Percentiles rank a stretch among this genome's conserved stretches.
Evolutionary conservation across 2,113 vertebrate genomes (phyloP).

Genomic region (Chionomys nivalis): DNA sequence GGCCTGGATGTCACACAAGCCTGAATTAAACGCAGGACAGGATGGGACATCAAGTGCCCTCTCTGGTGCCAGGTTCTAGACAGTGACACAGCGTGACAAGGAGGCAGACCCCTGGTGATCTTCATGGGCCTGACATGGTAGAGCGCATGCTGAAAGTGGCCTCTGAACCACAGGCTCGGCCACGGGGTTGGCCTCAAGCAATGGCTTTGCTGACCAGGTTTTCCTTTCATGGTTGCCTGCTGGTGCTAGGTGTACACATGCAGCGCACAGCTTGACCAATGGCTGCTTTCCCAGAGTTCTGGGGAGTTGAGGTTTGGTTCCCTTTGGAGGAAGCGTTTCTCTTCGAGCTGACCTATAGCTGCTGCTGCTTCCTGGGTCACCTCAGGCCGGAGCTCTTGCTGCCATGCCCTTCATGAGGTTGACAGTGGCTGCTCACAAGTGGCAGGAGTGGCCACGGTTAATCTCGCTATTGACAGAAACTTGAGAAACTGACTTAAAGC

Average conservation of each 20-base stretch:
- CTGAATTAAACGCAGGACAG: background rate
- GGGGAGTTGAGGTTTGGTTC: background rate
- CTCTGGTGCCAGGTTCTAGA: background rate
- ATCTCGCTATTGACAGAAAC: background rate
- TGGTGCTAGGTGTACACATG: rapidly evolving
- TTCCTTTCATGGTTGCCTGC: background rate
- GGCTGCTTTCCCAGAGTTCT: background rate
- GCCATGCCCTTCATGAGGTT: background rate
- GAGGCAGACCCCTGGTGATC: too few species aligned
- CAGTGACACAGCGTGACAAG: rapidly evolving
- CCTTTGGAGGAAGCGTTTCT: too few species aligned
- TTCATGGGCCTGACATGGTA: background rate
- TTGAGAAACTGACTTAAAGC: background rate
- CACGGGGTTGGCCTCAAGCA: background rate
- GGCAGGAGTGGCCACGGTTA: too few species aligned
- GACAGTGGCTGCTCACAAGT: background rate
- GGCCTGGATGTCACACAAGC: background rate
- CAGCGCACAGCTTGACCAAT: background rate
- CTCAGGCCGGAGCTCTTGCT: background rate
- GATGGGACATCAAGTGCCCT: background rate
- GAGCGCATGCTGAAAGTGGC: background rate
- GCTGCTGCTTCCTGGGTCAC: background rate
- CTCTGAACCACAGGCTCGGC: rapidly evolving
- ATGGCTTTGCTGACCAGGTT: background rate
- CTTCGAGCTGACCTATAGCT: background rate